Evolutionary conservation across 2,888 invertebrate species (phyloP).

Genomic region (Petrolisthes manimaculis): DNA sequence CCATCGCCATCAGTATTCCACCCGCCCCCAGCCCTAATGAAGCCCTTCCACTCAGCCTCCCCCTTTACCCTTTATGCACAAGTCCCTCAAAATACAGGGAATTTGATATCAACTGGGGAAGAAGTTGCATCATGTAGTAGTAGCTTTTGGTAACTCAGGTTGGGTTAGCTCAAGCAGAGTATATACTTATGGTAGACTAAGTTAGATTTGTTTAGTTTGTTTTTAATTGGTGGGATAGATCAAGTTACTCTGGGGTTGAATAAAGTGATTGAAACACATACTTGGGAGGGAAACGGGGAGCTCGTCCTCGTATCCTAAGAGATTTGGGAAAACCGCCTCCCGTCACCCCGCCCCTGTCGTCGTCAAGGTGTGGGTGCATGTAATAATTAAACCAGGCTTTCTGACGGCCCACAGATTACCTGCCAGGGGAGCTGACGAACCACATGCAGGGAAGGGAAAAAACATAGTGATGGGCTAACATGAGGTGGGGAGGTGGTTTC

Average conservation of each 20-base stretch:
- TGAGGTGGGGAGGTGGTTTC: too few species aligned
- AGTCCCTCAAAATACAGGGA: not conserved
- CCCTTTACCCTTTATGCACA: not conserved
- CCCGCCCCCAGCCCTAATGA: not conserved
- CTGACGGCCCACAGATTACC: slow-evolving; percentile 8
- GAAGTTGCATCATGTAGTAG: too few species aligned
- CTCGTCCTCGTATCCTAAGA: too few species aligned
- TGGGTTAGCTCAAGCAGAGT: too few species aligned
- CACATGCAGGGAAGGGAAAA: not conserved
- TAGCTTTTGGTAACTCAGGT: not conserved
- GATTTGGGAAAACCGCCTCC: too few species aligned
- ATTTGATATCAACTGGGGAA: too few species aligned
- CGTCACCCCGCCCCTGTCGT: not conserved
- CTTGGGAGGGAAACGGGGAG: too few species aligned
- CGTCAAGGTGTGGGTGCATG: slow-evolving; percentile 7
- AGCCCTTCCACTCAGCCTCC: not conserved
- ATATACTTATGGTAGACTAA: too few species aligned
- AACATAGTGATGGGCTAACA: not conserved
- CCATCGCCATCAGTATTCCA: not conserved
- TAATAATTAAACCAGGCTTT: not conserved
- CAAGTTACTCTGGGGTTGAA: too few species aligned
- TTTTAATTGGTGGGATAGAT: too few species aligned
- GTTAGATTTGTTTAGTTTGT: too few species aligned
- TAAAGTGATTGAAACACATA: too few species aligned
- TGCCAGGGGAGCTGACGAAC: not conserved